Evolutionary conservation across 2,888 invertebrate genomes (phyloP).

Genomic region (Eudasyphora cyanicolor): DNA sequence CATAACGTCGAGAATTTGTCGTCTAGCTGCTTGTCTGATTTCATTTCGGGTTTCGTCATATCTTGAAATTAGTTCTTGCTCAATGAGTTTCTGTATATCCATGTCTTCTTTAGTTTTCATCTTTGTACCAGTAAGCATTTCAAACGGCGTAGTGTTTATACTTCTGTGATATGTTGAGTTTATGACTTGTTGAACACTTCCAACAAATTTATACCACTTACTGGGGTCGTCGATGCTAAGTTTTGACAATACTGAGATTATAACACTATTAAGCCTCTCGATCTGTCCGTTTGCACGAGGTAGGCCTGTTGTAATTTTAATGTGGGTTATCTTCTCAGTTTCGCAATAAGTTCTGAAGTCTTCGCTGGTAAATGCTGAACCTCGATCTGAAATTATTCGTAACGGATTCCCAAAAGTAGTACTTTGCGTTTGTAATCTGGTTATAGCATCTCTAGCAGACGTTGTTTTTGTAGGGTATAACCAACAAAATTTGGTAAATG

Average conservation of each 20-base stretch:
- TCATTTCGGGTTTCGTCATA: background rate
- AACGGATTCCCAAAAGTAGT: conserved; percentile 74
- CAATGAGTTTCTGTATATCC: background rate
- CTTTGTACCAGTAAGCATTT: background rate
- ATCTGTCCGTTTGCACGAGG: conserved; percentile 43
- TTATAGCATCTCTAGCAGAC: background rate
- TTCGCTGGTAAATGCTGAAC: conserved; percentile 69
- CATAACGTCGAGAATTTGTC: background rate
- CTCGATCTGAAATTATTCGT: conserved; percentile 73
- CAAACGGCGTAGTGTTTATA: background rate
- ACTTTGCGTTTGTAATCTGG: conserved; percentile 54
- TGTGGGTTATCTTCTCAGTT: conserved; percentile 72
- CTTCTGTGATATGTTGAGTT: background rate
- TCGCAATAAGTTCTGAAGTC: conserved; percentile 73
- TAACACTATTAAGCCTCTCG: background rate
- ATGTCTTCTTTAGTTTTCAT: background rate
- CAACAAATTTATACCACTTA: background rate
- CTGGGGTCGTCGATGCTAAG: background rate
- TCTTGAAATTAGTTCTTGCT: background rate
- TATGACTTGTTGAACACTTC: background rate
- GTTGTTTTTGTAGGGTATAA: conserved; percentile 36
- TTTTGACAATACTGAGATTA: conserved; percentile 6
- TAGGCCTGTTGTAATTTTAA: conserved; percentile 58
- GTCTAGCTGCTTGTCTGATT: background rate
- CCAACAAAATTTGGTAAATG: too few relatives aligned